Base-by-base conservation (phyloP, 2,888 invertebrate genomes). In the Euplagia quadripunctaria region DNA sequence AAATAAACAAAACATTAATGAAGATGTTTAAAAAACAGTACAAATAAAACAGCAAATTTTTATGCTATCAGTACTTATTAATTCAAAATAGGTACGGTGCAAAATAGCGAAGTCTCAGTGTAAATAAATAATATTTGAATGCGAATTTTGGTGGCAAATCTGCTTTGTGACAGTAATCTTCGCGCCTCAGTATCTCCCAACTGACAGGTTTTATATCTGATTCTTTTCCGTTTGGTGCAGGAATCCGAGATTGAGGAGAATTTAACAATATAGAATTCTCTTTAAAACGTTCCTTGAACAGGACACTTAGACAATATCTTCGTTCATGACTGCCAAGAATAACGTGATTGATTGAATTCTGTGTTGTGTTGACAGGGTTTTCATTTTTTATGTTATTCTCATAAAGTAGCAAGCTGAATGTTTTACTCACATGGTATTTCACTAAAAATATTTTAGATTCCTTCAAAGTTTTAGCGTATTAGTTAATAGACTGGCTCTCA, bases 161-260 rank as follows among this genome's bases (percentile, higher is more conserved):
- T 82, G 43, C 82, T 82, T 78, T 74, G 78, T 82, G 82, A 77
- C 84, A 80, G 77, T 82, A 84, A 83, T 84, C 82, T 84, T 76
- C 75, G 66, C 71, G 69, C 70, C 74, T 65, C 58, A 42, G 74
- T 68, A 82, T 75, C 76, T 66, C 72, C 72, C 67, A 74, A 76
- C 75, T 80, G 84, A 82, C 82, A 77, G 82, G 66, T 78, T 79
- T 82, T 84, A 82, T 79, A 77, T 78, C 77, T 79, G 80, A 82
- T 80, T 84, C 82, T 70, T 75, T 49, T 69, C 63, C 73, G 68
- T 80, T 64, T 65, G 49, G 31, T 64, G 64, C 76, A 63, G 31
- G 72, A 68, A 74, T 68, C 42, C 61, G 58, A 69, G 69, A 73
- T 66, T 69, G 72, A 72, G 20, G 69, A 64, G 52, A 75, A 74